Conservation (phyloP, 1,140 invertebrate genomes). For the Platorchestia sp. region DNA sequence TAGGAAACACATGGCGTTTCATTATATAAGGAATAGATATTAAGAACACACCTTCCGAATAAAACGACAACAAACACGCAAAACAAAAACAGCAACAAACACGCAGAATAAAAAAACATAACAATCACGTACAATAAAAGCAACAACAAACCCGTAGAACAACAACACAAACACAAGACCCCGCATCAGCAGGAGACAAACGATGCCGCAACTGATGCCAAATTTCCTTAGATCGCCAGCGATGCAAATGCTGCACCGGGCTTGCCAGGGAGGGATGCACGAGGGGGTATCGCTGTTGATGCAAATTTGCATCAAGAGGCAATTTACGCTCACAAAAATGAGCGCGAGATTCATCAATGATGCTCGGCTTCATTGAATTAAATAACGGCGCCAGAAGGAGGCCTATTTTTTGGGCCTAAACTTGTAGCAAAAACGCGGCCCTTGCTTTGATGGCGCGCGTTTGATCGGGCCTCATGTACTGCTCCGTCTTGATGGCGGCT, state of each 20-base stretch:
- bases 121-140: no score
- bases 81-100: no score
- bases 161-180: background rate
- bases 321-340: background rate
- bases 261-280: background rate
- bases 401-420: background rate
- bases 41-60: no score
- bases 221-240: background rate
- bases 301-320: background rate
- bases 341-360: slow-evolving; percentile 20
- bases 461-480: background rate
- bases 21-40: no score
- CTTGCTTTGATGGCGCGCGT: background rate
- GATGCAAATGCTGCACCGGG: background rate
- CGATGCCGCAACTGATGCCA: background rate
- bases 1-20: no score
- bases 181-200: background rate
- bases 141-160: background rate
- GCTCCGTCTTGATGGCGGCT: background rate
- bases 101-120: no score
- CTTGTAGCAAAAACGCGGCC: background rate
- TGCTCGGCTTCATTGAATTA: background rate
- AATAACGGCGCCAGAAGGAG: background rate
- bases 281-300: background rate
- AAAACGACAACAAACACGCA: no score